These are phyloP conservation scores for Allophyes oxyacanthae DNA, from an alignment of 2,888 invertebrate genomes.

Conservation along the genomic window DNA sequence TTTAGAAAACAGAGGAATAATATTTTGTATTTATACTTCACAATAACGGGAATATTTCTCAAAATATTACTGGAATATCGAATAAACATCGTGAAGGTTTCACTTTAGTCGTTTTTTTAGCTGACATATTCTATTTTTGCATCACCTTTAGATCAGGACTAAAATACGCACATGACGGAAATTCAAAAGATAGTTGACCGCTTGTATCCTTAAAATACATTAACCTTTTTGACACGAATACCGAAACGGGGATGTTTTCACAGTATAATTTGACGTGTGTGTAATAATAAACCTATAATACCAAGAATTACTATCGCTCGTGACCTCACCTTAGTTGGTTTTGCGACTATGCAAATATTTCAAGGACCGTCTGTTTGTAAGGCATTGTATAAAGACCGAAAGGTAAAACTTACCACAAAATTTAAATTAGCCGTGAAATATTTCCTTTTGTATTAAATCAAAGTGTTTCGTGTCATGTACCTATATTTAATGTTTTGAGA, in stretches of 20 bases:
- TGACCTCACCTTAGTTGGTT: conserved; percentile 52
- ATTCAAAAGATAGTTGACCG: conserved; percentile 34
- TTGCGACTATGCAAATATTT: conserved; percentile 55
- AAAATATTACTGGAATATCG: conserved; percentile 8
- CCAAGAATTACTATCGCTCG: conserved; percentile 42
- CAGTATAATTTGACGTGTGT: conserved; percentile 18
- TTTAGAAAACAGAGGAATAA: conserved; percentile 7
- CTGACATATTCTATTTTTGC: conserved; percentile 34
- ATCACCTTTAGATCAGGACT: conserved; percentile 37
- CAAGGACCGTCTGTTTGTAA: conserved; percentile 41
- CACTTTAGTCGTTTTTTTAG: neutral
- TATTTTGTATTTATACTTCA: conserved; percentile 1
- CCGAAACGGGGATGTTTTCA: conserved; percentile 1
- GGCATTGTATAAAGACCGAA: conserved; percentile 24
- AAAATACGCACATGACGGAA: conserved; percentile 36
- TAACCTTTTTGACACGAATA: conserved; percentile 28
- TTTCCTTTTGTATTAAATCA: conserved; percentile 1
- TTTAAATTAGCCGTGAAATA: conserved; percentile 8
- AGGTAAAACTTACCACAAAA: conserved; percentile 18
- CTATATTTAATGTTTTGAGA: neutral
- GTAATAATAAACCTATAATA: conserved; percentile 31
- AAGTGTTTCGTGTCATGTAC: neutral
- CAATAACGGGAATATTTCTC: neutral
- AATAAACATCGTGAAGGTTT: neutral
- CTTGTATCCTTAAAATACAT: conserved; percentile 25